These are phyloP conservation scores for Chromoteleia sp. DNA, from an alignment of 2,888 invertebrate genomes.

Conservation along the genomic window DNA sequence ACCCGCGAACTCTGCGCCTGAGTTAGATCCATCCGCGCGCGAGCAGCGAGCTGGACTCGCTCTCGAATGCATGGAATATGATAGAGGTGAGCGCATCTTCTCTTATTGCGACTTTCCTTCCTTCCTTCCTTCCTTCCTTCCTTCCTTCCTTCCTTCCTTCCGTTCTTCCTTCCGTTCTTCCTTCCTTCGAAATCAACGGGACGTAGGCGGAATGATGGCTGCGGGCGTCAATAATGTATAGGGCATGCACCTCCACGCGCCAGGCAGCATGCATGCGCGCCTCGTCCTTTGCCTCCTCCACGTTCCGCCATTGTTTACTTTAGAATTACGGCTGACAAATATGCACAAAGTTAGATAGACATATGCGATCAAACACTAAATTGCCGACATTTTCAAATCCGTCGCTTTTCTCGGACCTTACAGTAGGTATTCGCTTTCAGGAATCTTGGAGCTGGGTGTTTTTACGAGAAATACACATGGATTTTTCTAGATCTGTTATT, in stretches of 20 bases:
- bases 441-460: neutral
- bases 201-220: constrained; percentile 60
- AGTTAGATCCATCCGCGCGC: constrained; percentile 65
- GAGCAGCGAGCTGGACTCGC: constrained; percentile 84
- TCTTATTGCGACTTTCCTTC: constrained; percentile 9
- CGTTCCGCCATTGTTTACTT: constrained; percentile 69
- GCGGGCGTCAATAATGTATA: constrained; percentile 68
- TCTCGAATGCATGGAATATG: constrained; percentile 84
- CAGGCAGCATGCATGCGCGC: constrained; percentile 67
- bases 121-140: constrained; percentile 24
- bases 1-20: constrained; percentile 62
- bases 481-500: too few relatives aligned
- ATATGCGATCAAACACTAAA: neutral
- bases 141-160: constrained; percentile 13
- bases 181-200: constrained; percentile 38
- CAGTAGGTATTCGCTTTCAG: too few relatives aligned
- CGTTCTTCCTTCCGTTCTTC: constrained; percentile 32
- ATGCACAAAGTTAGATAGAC: constrained; percentile 19
- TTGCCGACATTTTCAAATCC: too few relatives aligned
- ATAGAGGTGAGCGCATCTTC: constrained; percentile 81
- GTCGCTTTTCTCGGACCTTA: too few relatives aligned
- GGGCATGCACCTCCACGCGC: constrained; percentile 67
- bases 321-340: constrained; percentile 47
- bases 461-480: too few relatives aligned
- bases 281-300: constrained; percentile 54